phyloP scores from a whole-genome alignment of 2,113 vertebrate species.

The Aviceda subcristata region DNA sequence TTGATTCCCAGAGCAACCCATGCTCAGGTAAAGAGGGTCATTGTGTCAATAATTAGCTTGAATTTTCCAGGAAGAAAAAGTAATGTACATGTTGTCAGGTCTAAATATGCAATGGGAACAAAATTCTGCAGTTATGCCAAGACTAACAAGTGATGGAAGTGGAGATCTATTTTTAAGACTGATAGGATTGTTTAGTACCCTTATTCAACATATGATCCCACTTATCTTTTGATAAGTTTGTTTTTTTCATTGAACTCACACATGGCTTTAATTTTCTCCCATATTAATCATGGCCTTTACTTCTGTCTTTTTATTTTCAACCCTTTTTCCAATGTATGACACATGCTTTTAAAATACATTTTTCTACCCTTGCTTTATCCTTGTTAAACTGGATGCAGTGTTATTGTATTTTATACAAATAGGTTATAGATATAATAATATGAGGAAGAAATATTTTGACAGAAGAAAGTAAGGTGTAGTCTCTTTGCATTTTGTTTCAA shows the following conservation, averaged over 20 bases:
- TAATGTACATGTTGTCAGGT: neutral
- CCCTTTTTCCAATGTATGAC: neutral
- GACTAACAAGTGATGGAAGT: slow-evolving; percentile 33
- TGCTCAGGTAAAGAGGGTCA: slow-evolving; percentile 16
- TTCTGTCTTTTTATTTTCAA: neutral
- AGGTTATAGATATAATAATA: neutral
- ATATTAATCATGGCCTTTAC: neutral
- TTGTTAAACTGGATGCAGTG: neutral
- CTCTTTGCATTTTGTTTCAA: neutral
- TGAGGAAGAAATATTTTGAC: neutral
- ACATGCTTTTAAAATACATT: neutral
- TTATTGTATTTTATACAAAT: neutral
- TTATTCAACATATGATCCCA: neutral
- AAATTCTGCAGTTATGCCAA: slow-evolving; percentile 32
- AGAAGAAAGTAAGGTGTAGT: neutral
- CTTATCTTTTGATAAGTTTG: neutral
- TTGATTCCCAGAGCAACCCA: slow-evolving; percentile 3
- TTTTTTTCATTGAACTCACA: neutral
- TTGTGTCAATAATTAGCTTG: neutral
- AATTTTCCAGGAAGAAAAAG: slow-evolving; percentile 30
- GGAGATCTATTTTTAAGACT: slow-evolving; percentile 26
- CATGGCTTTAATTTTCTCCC: neutral
- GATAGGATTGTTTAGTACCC: neutral
- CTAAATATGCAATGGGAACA: slow-evolving; percentile 40
- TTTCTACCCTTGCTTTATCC: neutral